Evolutionary conservation across 2,113 vertebrate genomes (phyloP), one percentile per base, ranked within the genome.

Genomic region (Taxidea taxus): DNA sequence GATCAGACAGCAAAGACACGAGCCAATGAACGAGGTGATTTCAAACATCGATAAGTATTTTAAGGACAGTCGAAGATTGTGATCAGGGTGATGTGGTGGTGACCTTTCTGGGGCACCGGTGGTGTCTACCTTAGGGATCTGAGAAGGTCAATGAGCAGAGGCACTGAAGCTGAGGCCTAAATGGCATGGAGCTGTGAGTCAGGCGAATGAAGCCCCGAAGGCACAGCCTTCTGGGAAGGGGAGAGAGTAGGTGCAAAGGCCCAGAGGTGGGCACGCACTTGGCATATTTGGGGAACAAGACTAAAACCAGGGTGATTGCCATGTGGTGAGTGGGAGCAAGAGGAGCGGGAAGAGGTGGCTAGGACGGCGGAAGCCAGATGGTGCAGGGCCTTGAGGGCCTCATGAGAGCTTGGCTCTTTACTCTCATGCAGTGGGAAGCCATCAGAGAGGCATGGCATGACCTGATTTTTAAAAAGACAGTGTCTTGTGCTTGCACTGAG

Each of bases 231-330:
- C 75, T 8, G 4, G 66, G 20, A 62, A 37, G 85, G 78, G 89
- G 49, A 75, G 62, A 66, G 64, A 27, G 37, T 37, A 64, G 31
- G 34, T 81, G 16, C 20, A 29, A 29, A 42, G 42, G 62, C 37
- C n/a, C 27, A 39, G 47, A 58, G 85, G 6, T 20, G 21, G 56
- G 56, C 25, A 3, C 0, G 0, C 14, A 20, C n/a, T 8, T 14
- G 20, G 87, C 18, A 4, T 8, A 4, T 64, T 10, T 47, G 29
- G 68, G 89, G 54, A 83, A 34, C 7, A 37, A 58, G 5, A 27
- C 56, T 31, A 15, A 82, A 62, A 12, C 56, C 54, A 13, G 42
- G 37, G 64, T 66, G 62, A 37, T 39, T 1, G 2, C 9, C 25
- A 42, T 5, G 0, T 9, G 34, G 39, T 16, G 39, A 23, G 44